Percentiles rank a stretch among this genome's conserved stretches.
Evolutionary conservation across 2,113 vertebrate genomes (phyloP).

Genomic region (Carassius auratus): DNA sequence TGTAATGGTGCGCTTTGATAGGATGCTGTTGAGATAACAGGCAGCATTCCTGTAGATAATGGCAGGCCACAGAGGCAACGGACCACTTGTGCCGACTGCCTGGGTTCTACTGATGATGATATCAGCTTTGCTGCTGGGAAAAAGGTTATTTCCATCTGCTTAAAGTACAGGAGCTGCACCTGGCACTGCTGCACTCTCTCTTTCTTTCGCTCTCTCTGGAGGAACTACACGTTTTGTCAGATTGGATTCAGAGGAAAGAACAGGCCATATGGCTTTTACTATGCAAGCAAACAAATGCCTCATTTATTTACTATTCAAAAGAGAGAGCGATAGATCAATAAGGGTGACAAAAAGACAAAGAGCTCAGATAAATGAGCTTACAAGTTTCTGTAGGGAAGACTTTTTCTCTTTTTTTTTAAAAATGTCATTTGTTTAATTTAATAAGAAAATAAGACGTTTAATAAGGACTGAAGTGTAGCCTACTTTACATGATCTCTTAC

Average conservation of each 20-base stretch:
- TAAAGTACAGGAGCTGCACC: not conserved
- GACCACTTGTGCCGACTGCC: slow-evolving; percentile 9
- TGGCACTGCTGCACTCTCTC: not conserved
- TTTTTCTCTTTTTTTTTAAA: not conserved
- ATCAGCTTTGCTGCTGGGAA: not conserved
- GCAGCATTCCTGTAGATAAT: slow-evolving; percentile 46
- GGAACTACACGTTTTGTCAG: not conserved
- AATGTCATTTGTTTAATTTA: not conserved
- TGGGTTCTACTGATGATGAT: not conserved
- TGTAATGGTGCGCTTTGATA: slow-evolving; percentile 3
- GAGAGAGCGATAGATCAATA: not conserved
- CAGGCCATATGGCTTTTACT: slow-evolving; percentile 3
- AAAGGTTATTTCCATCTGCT: slow-evolving; percentile 40
- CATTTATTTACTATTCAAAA: slow-evolving; percentile 25
- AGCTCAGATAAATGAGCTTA: not conserved
- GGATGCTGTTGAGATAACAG: slow-evolving; percentile 22
- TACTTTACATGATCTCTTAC: too few species aligned
- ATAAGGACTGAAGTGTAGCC: too few species aligned
- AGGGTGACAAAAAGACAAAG: not conserved
- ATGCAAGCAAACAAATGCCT: not conserved
- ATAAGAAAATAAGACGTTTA: too few species aligned
- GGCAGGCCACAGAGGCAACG: slow-evolving; percentile 16
- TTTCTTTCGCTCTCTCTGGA: not conserved
- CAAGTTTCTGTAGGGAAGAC: not conserved
- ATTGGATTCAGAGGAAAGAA: slow-evolving; percentile 10